phyloP scores from a whole-genome alignment of 2,797 vertebrate species.

The Onychomys arenicola region DNA sequence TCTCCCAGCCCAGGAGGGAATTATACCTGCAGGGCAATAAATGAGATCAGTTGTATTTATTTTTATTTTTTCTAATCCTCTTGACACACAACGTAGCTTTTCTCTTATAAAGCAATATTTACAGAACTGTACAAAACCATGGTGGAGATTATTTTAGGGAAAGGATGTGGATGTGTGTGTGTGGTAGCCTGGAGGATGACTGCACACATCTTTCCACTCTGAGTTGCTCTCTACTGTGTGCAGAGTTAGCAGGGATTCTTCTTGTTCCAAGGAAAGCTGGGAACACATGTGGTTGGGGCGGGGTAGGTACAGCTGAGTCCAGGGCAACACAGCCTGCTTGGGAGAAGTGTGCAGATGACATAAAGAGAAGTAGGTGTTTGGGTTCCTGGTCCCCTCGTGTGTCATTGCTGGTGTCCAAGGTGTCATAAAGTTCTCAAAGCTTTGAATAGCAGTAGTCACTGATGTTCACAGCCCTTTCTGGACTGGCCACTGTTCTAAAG shows the following conservation, averaged over 20 bases:
- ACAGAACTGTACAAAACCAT: background rate
- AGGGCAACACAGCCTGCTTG: background rate
- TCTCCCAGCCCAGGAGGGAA: background rate
- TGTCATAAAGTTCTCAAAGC: background rate
- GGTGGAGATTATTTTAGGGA: conserved; percentile 1
- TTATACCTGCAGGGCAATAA: background rate
- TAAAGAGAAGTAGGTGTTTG: background rate
- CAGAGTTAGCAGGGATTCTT: background rate
- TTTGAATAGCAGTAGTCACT: background rate
- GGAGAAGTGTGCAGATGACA: background rate
- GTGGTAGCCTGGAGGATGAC: background rate
- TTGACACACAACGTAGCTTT: conserved; percentile 31
- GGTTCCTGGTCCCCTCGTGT: background rate
- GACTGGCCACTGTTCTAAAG: background rate
- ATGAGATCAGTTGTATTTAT: conserved; percentile 2
- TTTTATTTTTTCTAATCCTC: background rate
- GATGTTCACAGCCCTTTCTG: background rate
- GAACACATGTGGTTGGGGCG: background rate
- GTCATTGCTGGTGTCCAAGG: background rate
- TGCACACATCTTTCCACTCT: background rate
- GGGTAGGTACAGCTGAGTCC: background rate
- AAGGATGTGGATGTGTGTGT: background rate
- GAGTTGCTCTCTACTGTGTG: background rate
- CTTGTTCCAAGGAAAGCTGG: background rate
- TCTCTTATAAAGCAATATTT: conserved; percentile 30